These are phyloP conservation scores for Tupaia tana DNA, from an alignment of 2,113 vertebrate genomes.

Conservation along the genomic window DNA sequence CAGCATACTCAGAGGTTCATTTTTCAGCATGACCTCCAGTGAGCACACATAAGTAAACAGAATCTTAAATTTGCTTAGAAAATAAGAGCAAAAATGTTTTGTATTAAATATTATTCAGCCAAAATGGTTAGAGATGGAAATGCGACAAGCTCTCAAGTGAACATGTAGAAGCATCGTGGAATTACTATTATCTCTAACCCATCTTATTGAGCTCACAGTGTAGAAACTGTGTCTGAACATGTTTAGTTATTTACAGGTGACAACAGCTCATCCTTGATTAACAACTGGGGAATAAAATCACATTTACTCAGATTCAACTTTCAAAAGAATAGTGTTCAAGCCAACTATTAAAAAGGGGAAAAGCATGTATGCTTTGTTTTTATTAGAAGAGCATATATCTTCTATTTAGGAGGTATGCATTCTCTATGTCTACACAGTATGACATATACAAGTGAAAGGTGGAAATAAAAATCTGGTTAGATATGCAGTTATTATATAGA, in stretches of 20 bases:
- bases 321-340: neutral
- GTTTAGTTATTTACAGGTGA: neutral
- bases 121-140: conserved; percentile 67
- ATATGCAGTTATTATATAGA: neutral
- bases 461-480: neutral
- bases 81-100: conserved; percentile 69
- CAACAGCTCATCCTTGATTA: neutral
- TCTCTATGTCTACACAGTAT: neutral
- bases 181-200: neutral
- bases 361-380: neutral
- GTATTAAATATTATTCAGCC: conserved; percentile 69
- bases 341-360: neutral
- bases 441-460: neutral
- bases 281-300: neutral
- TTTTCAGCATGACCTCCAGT: conserved; percentile 76
- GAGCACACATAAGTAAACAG: conserved; percentile 79
- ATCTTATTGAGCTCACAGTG: neutral
- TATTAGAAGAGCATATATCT: neutral
- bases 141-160: conserved; percentile 30
- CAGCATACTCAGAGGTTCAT: conserved; percentile 67
- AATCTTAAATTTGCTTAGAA: conserved; percentile 75
- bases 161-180: neutral
- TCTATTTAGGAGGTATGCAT: neutral
- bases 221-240: neutral
- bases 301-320: neutral